A percentile compares a stretch with the other conserved stretches of the same genome.
These are phyloP conservation scores for Anguilla pacifica DNA, from an alignment of 2,797 vertebrate genomes.

Conservation along the genomic window DNA sequence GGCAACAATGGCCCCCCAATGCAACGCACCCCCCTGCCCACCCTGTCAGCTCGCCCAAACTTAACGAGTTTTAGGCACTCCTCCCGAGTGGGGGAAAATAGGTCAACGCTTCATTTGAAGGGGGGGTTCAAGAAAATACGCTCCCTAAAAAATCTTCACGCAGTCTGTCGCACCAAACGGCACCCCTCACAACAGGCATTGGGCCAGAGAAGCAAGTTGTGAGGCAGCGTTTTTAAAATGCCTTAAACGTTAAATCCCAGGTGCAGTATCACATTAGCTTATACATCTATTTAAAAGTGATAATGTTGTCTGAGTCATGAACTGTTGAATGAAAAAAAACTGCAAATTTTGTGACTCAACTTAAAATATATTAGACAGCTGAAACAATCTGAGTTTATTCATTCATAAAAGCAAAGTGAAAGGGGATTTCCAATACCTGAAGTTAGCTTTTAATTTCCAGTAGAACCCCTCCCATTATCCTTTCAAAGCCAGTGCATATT, in stretches of 20 bases:
- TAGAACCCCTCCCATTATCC: neutral
- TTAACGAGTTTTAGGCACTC: conserved; percentile 61
- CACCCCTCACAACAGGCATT: conserved; percentile 10
- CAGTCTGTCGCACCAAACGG: conserved; percentile 24
- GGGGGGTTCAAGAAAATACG: conserved; percentile 39
- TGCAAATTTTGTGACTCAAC: neutral
- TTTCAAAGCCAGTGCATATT: neutral
- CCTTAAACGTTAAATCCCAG: neutral
- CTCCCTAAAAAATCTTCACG: neutral
- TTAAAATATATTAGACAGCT: neutral
- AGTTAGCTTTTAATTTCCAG: neutral
- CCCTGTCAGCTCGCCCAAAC: conserved; percentile 44
- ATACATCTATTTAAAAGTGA: neutral
- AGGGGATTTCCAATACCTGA: neutral
- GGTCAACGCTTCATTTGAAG: conserved; percentile 64
- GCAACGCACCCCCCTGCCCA: conserved; percentile 49
- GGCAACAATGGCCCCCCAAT: conserved; percentile 65
- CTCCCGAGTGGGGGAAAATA: conserved; percentile 65
- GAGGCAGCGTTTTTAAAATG: neutral
- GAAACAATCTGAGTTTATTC: neutral
- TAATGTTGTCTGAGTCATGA: neutral
- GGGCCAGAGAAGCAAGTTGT: conserved; percentile 16
- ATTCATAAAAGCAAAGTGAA: neutral
- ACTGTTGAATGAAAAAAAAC: neutral
- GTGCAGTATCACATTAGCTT: neutral